Percentiles rank a stretch among this genome's conserved stretches.
Conservation (phyloP, 1,140 invertebrate genomes). For the Cephus cinctus region DNA sequence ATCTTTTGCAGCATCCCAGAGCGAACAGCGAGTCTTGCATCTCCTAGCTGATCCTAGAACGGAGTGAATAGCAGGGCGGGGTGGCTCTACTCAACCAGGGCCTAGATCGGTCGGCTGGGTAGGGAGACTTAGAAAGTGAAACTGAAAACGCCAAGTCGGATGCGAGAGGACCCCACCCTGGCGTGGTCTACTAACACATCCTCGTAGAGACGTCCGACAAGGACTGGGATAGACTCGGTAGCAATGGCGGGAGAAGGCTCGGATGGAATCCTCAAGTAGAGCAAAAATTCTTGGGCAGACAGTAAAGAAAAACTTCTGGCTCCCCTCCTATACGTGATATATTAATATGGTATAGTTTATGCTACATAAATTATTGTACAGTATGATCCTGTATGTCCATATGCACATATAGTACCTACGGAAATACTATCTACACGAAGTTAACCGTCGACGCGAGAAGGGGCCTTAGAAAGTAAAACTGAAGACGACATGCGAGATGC, state of each 20-base stretch:
- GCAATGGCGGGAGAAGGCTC: too few species aligned
- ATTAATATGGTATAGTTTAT: too few species aligned
- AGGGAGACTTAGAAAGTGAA: constrained; percentile 45
- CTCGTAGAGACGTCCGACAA: neutral
- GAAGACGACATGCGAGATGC: constrained; percentile 14
- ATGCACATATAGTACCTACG: too few species aligned
- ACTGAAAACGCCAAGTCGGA: constrained; percentile 46
- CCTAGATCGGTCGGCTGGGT: constrained; percentile 6
- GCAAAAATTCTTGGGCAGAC: too few species aligned
- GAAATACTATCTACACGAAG: too few species aligned
- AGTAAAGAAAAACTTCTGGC: too few species aligned
- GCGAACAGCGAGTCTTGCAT: constrained; percentile 13
- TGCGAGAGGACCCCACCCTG: constrained; percentile 47
- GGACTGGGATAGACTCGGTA: neutral
- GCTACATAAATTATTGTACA: too few species aligned
- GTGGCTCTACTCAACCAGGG: constrained; percentile 16
- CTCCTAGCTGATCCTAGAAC: constrained; percentile 8
- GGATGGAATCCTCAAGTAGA: too few species aligned
- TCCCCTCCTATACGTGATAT: too few species aligned
- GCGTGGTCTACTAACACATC: constrained; percentile 22
- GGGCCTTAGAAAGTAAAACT: constrained; percentile 19
- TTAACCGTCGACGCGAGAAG: neutral
- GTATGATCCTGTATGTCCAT: too few species aligned
- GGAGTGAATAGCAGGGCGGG: constrained; percentile 21
- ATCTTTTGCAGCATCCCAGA: too few species aligned